Conservation (phyloP, 2,888 invertebrate species). For the Troides aeacus region DNA sequence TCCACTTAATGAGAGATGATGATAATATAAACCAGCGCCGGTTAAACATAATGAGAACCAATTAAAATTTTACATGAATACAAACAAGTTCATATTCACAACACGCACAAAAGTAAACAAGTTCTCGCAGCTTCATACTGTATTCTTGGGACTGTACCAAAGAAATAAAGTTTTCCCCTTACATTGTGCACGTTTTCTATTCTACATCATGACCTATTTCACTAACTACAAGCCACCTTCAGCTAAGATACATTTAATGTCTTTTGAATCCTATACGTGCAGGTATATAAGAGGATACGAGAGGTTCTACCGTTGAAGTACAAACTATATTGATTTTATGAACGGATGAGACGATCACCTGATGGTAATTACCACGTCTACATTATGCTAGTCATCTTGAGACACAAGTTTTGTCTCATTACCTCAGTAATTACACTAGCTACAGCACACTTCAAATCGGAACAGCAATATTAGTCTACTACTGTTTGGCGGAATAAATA, state of each 20-base stretch:
- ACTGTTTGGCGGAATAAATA: too few relatives aligned
- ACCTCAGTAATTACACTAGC: too few relatives aligned
- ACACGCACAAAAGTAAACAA: conserved; percentile 5
- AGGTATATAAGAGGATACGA: background rate
- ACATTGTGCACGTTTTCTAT: conserved; percentile 19
- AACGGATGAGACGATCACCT: too few relatives aligned
- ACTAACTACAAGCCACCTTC: conserved; percentile 12
- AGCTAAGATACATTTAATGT: conserved; percentile 26
- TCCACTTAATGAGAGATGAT: too few relatives aligned
- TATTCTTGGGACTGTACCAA: conserved; percentile 12
- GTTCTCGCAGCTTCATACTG: background rate
- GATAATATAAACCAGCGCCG: background rate
- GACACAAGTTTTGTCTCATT: too few relatives aligned
- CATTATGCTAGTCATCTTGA: too few relatives aligned
- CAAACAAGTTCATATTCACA: conserved; percentile 4
- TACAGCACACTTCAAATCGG: too few relatives aligned
- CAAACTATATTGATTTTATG: too few relatives aligned
- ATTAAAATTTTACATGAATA: background rate
- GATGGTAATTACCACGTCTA: too few relatives aligned
- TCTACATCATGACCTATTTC: conserved; percentile 24
- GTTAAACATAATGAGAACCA: background rate
- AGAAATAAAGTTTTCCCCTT: conserved; percentile 22
- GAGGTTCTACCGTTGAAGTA: background rate
- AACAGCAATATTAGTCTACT: too few relatives aligned
- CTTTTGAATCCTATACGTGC: conserved; percentile 21